A percentile compares a stretch with the other conserved stretches of the same genome.
Evolutionary conservation across 2,888 invertebrate genomes (phyloP).

Genomic region (Drosophila merina): DNA sequence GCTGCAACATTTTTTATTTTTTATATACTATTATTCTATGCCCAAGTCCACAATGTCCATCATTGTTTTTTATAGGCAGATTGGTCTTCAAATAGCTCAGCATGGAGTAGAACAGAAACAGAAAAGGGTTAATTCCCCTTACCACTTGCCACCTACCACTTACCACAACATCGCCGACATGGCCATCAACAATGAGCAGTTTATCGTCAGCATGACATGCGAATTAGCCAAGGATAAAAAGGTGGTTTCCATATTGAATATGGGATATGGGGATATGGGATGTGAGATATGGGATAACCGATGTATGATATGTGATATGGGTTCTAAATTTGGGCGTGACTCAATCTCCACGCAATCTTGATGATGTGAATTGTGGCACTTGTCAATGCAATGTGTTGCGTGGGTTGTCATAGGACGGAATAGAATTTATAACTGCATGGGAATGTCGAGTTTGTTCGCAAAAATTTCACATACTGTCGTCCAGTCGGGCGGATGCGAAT

Average conservation of each 20-base stretch:
- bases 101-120: slow-evolving; percentile 1
- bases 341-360: slow-evolving; percentile 56
- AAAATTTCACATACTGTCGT: slow-evolving; percentile 51
- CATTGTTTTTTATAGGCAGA: slow-evolving; percentile 73
- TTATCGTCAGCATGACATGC: slow-evolving; percentile 63
- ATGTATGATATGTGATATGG: slow-evolving; percentile 24
- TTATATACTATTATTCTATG: slow-evolving; percentile 76
- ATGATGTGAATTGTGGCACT: slow-evolving; percentile 74
- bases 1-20: slow-evolving; percentile 70
- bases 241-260: slow-evolving; percentile 49
- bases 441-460: slow-evolving; percentile 48
- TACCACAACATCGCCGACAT: slow-evolving; percentile 9
- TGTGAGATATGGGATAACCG: slow-evolving; percentile 19
- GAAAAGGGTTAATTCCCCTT: slow-evolving; percentile 43
- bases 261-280: slow-evolving; percentile 8
- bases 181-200: slow-evolving; percentile 19
- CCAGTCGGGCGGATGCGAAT: slow-evolving; percentile 49
- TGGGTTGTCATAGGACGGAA: slow-evolving; percentile 30
- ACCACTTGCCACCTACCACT: slow-evolving; percentile 11
- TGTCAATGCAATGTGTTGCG: slow-evolving; percentile 53
- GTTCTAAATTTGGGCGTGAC: slow-evolving; percentile 16
- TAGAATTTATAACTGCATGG: slow-evolving; percentile 66
- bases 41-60: slow-evolving; percentile 67
- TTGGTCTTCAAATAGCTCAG: slow-evolving; percentile 44
- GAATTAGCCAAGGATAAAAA: slow-evolving; percentile 54